Percentiles rank a stretch among this genome's conserved stretches.
These are phyloP conservation scores for Drosophila parthenogenetica DNA, from an alignment of 2,888 invertebrate species.

Conservation along the genomic window DNA sequence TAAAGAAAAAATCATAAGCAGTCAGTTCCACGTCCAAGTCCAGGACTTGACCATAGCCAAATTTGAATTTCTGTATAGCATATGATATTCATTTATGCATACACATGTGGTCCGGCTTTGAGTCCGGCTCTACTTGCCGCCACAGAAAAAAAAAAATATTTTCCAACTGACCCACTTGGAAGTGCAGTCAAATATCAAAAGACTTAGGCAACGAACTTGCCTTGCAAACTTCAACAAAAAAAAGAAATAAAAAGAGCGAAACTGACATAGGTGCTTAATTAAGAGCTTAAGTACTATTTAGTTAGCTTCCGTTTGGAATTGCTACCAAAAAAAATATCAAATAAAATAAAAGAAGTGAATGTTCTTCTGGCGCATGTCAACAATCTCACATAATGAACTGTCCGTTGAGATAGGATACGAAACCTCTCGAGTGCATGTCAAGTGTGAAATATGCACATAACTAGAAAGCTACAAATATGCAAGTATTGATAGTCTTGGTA, in stretches of 20 bases:
- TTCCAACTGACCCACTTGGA: constrained; percentile 65
- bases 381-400: constrained; percentile 53
- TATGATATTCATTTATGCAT: constrained; percentile 73
- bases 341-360: constrained; percentile 59
- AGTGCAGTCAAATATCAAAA: constrained; percentile 56
- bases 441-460: constrained; percentile 46
- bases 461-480: constrained; percentile 46
- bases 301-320: constrained; percentile 42
- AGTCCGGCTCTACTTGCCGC: constrained; percentile 62
- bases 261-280: constrained; percentile 73
- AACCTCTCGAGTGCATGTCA: constrained; percentile 44
- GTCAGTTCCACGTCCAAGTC: constrained; percentile 15
- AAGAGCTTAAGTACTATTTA: constrained; percentile 66
- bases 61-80: constrained; percentile 43
- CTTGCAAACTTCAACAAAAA: constrained; percentile 29
- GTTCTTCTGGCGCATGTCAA: constrained; percentile 53
- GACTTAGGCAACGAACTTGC: constrained; percentile 67
- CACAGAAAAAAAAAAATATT: constrained; percentile 41
- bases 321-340: too few species aligned
- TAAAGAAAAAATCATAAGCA: constrained; percentile 60
- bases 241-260: constrained; percentile 17
- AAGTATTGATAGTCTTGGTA: constrained; percentile 37
- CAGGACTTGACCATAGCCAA: constrained; percentile 44
- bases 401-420: constrained; percentile 42
- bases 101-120: constrained; percentile 34